Conservation (phyloP, 2,113 vertebrate species). For the Hydrochoerus hydrochaeris region DNA sequence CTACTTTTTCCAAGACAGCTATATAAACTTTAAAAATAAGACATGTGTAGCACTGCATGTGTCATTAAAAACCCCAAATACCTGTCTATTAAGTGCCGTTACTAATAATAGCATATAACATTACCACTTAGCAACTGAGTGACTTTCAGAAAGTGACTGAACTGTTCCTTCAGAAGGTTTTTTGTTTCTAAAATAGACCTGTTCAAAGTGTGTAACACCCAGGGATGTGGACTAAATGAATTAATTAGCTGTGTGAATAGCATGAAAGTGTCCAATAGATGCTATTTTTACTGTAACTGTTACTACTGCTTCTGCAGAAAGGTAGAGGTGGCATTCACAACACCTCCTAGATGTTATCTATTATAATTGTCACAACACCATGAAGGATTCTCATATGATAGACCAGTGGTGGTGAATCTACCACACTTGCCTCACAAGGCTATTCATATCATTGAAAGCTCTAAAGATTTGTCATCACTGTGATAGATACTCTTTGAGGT, state of each 20-base stretch:
- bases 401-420: background rate
- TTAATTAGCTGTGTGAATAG: background rate
- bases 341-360: background rate
- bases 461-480: background rate
- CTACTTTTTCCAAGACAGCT: background rate
- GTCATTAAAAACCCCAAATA: background rate
- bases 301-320: background rate
- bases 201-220: background rate
- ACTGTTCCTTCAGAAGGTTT: background rate
- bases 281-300: background rate
- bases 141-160: background rate
- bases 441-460: background rate
- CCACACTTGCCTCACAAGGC: background rate
- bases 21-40: background rate
- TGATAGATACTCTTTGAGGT: background rate
- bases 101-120: background rate
- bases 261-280: background rate
- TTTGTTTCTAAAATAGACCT: background rate
- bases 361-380: rapidly evolving
- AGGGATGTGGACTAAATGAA: background rate
- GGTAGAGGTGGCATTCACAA: background rate
- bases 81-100: background rate
- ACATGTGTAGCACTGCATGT: background rate
- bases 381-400: background rate
- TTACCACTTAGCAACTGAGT: background rate